phyloP scores from a whole-genome alignment of 2,888 invertebrate species.

The Labia minor region DNA sequence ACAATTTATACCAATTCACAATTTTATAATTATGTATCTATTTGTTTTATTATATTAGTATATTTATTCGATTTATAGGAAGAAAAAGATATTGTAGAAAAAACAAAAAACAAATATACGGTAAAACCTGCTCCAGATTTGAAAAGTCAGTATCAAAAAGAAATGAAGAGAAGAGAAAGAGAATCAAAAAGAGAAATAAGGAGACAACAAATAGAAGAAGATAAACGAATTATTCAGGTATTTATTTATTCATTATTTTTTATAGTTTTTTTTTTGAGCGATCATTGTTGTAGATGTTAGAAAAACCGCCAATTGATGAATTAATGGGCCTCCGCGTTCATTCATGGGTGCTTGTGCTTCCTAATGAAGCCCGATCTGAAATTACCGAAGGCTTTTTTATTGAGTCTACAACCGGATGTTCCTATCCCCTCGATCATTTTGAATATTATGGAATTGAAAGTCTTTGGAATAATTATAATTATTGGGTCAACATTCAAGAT shows the following conservation, averaged over 20 bases:
- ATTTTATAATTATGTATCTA: too few species aligned
- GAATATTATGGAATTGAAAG: conserved; percentile 70
- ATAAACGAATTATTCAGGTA: conserved; percentile 30
- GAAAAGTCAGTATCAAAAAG: conserved; percentile 45
- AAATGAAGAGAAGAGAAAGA: conserved; percentile 41
- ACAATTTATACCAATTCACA: too few species aligned
- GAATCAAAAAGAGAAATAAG: conserved; percentile 34
- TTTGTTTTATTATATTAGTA: too few species aligned
- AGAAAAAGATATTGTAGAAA: conserved; percentile 24
- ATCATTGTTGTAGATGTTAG: conserved; percentile 43
- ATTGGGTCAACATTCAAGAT: conserved; percentile 62
- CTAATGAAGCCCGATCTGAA: conserved; percentile 43
- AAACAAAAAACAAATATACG: conserved; percentile 38
- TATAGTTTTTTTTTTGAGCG: not conserved
- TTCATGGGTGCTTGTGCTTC: conserved; percentile 69
- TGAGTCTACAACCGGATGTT: conserved; percentile 69
- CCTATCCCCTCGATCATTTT: conserved; percentile 44
- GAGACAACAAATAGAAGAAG: conserved; percentile 24
- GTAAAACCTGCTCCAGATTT: conserved; percentile 45
- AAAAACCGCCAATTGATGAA: conserved; percentile 52
- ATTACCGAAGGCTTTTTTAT: conserved; percentile 62
- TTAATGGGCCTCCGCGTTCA: conserved; percentile 62
- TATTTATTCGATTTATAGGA: conserved; percentile 13
- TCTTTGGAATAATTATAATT: conserved; percentile 78
- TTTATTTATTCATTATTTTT: conserved; percentile 4